Percentiles rank a stretch among this genome's conserved stretches.
These are phyloP conservation scores for Heliconius himera DNA, from an alignment of 1,140 invertebrate species.

Conservation along the genomic window DNA sequence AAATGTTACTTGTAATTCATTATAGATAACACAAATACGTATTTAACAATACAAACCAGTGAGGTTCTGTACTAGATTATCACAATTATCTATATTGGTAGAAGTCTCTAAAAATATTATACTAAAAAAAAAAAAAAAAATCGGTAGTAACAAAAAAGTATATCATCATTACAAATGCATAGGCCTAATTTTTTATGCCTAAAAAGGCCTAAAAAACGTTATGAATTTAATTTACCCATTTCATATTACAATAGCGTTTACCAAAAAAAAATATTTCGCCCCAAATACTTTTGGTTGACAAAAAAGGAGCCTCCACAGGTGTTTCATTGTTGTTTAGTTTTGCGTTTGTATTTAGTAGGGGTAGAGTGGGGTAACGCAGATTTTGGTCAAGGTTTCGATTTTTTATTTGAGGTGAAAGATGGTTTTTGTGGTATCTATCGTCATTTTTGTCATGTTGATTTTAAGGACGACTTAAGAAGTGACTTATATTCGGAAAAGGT, in stretches of 20 bases:
- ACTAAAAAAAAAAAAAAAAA: background rate
- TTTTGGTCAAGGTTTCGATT: constrained; percentile 38
- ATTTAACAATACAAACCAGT: too few relatives aligned
- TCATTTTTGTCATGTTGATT: background rate
- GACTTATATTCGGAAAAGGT: too few relatives aligned
- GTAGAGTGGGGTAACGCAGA: constrained; percentile 43
- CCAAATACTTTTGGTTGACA: constrained; percentile 50
- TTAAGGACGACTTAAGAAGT: background rate
- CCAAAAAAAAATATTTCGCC: constrained; percentile 23
- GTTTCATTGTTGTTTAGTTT: constrained; percentile 34
- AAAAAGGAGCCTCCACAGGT: constrained; percentile 37
- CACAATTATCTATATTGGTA: background rate
- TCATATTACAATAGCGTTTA: constrained; percentile 23
- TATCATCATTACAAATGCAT: constrained; percentile 1
- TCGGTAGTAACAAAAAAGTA: background rate
- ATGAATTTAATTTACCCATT: constrained; percentile 31
- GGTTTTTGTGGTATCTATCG: background rate
- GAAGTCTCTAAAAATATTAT: background rate
- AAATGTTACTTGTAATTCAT: too few relatives aligned
- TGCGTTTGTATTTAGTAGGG: constrained; percentile 45
- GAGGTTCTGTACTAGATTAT: background rate
- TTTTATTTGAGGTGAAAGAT: background rate
- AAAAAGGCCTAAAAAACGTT: background rate
- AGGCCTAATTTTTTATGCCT: constrained; percentile 7
- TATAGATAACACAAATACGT: too few relatives aligned